Evolutionary conservation across 92 coral and sea anemone species (phyloP).

Genomic region (Plumapathes pennacea): DNA sequence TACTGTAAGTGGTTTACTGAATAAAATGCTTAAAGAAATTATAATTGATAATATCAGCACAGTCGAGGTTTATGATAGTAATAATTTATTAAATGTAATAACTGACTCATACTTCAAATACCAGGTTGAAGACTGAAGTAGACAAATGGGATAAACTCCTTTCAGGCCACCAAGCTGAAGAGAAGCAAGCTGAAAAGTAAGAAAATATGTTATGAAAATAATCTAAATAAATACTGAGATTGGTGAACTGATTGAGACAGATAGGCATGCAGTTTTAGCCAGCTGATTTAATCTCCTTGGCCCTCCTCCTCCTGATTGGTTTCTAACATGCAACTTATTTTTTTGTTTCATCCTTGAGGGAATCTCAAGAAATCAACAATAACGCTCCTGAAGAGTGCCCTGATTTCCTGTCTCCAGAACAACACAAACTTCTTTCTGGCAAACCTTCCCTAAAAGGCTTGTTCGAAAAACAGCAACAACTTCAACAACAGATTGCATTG

Average conservation of each 20-base stretch:
- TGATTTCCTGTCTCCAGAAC: conserved; percentile 79
- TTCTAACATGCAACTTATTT: background rate
- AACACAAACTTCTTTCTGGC: conserved; percentile 78
- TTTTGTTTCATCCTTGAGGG: background rate
- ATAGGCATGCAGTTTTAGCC: too few relatives aligned
- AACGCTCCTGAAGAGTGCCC: conserved; percentile 54
- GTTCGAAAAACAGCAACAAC: conserved; percentile 36
- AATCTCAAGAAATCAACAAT: conserved; percentile 2
- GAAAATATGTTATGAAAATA: conserved; percentile 4
- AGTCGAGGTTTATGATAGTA: too few relatives aligned
- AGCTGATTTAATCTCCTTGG: too few relatives aligned
- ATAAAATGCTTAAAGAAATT: too few relatives aligned
- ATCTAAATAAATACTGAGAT: too few relatives aligned
- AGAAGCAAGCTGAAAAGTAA: conserved; percentile 19
- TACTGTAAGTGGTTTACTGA: too few relatives aligned
- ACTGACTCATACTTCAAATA: too few relatives aligned
- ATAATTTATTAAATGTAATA: too few relatives aligned
- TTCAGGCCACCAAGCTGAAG: conserved; percentile 53
- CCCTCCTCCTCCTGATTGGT: too few relatives aligned
- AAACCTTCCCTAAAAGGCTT: conserved; percentile 67
- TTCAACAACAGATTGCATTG: conserved; percentile 28
- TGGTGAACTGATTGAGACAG: too few relatives aligned
- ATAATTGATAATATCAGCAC: too few relatives aligned
- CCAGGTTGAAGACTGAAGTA: conserved; percentile 59
- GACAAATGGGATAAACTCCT: conserved; percentile 78